phyloP scores from a whole-genome alignment of 2,797 vertebrate genomes.

The Okamejei kenojei region DNA sequence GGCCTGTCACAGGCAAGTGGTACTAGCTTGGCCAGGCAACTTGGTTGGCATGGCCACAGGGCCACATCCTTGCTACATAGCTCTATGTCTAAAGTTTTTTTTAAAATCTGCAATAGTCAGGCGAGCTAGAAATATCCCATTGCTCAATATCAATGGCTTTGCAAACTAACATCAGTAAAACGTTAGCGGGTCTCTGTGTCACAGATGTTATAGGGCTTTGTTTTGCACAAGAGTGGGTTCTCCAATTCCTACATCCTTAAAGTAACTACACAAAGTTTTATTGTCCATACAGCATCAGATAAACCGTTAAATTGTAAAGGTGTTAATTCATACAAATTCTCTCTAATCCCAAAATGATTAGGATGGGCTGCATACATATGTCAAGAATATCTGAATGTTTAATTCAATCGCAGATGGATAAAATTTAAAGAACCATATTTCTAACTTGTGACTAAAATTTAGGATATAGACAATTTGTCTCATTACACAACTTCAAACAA shows the following conservation, averaged over 20 bases:
- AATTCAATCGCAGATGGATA: neutral
- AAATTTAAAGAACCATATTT: neutral
- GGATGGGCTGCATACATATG: neutral
- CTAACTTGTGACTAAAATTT: neutral
- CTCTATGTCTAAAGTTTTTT: too few species aligned
- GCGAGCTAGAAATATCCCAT: neutral
- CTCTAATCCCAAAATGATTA: neutral
- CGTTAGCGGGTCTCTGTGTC: neutral
- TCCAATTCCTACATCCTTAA: neutral
- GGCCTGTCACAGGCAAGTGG: too few species aligned
- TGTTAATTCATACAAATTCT: neutral
- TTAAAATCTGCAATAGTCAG: neutral
- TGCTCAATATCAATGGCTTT: neutral
- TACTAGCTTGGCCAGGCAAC: too few species aligned
- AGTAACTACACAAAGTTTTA: neutral
- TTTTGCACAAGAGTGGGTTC: neutral
- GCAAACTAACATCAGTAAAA: neutral
- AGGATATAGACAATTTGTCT: neutral
- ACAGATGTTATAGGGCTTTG: too few species aligned
- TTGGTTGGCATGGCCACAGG: too few species aligned
- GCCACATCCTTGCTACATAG: too few species aligned
- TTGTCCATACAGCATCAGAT: neutral
- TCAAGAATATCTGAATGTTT: too few species aligned
- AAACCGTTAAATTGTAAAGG: neutral
- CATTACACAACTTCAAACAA: conserved; percentile 41